These are phyloP conservation scores for Sphecodes monilicornis DNA, from an alignment of 2,888 invertebrate genomes.

Conservation along the genomic window DNA sequence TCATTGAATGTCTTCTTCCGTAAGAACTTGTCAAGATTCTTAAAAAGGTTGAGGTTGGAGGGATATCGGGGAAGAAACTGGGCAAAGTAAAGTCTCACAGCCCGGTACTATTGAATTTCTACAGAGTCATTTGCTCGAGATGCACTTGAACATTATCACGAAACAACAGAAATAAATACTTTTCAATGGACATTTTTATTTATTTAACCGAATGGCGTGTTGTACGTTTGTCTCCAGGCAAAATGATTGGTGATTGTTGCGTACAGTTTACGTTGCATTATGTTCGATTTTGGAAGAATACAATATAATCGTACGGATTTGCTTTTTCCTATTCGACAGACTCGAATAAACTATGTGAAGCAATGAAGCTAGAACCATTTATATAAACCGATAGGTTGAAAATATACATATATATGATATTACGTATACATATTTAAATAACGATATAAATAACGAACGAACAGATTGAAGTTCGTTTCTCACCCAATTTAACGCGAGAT, in stretches of 20 bases:
- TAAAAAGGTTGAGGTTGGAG: background rate
- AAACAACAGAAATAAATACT: background rate
- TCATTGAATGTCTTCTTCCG: background rate
- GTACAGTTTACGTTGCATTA: background rate
- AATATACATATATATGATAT: background rate
- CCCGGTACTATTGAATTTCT: background rate
- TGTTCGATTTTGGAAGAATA: background rate
- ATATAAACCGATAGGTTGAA: background rate
- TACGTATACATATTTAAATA: background rate
- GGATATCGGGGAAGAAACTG: background rate
- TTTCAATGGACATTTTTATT: background rate
- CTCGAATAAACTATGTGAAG: background rate
- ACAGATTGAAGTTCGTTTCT: background rate
- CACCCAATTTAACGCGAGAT: background rate
- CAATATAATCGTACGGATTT: background rate
- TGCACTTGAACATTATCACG: background rate
- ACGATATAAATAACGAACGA: too few relatives aligned
- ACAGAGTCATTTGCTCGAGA: background rate
- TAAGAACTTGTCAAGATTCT: background rate
- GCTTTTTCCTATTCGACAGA: background rate
- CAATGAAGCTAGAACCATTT: background rate
- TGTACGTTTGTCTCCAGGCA: background rate
- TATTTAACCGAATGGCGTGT: background rate
- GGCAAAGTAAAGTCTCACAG: background rate
- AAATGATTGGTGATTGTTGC: background rate